Evolutionary conservation across 2,888 invertebrate genomes (phyloP).

Genomic region (Pseudococcus jackbeardsleyi): DNA sequence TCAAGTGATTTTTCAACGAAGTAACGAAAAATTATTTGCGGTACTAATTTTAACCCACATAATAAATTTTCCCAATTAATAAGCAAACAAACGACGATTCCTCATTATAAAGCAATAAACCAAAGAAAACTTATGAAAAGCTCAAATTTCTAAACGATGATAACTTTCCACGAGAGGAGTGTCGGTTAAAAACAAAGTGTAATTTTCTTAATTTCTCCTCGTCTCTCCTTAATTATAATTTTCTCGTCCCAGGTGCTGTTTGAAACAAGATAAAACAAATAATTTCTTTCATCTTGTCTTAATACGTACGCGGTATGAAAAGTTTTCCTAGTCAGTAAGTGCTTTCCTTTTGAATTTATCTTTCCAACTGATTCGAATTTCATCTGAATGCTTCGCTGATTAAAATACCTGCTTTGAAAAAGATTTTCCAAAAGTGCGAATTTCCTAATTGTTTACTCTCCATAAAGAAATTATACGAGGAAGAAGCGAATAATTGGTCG

Average conservation of each 20-base stretch:
- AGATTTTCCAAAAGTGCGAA: neutral
- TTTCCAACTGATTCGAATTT: neutral
- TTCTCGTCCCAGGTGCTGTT: neutral
- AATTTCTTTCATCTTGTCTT: neutral
- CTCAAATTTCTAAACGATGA: neutral
- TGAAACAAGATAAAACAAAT: neutral
- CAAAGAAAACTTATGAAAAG: neutral
- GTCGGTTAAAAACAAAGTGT: neutral
- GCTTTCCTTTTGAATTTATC: neutral
- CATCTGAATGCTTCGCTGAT: neutral
- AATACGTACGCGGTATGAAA: neutral
- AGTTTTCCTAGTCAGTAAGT: neutral
- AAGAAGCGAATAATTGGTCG: too few relatives aligned
- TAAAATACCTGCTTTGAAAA: neutral
- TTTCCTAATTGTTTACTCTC: too few relatives aligned
- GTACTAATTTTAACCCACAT: too few relatives aligned
- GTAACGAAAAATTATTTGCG: too few relatives aligned
- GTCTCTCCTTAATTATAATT: neutral
- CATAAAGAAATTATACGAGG: too few relatives aligned
- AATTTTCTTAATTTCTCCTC: neutral
- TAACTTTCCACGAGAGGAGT: neutral
- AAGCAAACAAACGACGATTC: too few relatives aligned
- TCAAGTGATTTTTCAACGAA: too few relatives aligned
- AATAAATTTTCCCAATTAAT: too few relatives aligned
- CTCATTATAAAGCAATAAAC: neutral